Conservation (phyloP, 2,797 vertebrate genomes). For the Bufotes viridis region DNA sequence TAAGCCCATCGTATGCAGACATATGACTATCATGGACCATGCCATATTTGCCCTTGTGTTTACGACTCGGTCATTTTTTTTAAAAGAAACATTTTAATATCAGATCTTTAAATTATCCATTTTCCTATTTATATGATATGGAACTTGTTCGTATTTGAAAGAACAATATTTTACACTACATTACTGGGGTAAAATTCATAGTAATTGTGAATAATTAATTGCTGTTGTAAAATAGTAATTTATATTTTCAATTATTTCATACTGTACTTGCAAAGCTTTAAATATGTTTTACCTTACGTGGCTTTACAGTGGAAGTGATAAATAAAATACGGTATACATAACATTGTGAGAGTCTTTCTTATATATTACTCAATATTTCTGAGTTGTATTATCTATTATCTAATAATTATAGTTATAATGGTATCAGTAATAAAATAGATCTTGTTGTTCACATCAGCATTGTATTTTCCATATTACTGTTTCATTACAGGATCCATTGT, state of each 20-base stretch:
- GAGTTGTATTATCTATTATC: not conserved
- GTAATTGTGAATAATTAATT: not conserved
- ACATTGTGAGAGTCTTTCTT: not conserved
- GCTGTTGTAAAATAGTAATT: slow-evolving; percentile 5
- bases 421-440: not conserved
- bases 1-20: not conserved
- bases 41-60: not conserved
- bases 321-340: not conserved
- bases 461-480: too few species aligned
- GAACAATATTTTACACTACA: not conserved
- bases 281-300: slow-evolving; percentile 9
- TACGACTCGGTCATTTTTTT: not conserved
- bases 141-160: not conserved
- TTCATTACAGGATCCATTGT: too few species aligned
- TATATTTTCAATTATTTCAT: slow-evolving; percentile 36
- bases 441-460: not conserved
- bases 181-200: slow-evolving; percentile 20
- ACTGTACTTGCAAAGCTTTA: slow-evolving; percentile 25
- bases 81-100: not conserved
- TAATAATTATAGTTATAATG: not conserved
- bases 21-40: not conserved
- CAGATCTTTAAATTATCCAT: not conserved
- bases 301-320: slow-evolving; percentile 15
- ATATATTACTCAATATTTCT: not conserved
- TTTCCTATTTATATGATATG: not conserved